Base-by-base conservation (phyloP, 2,113 vertebrate species). In the Chloropsis cyanopogon region DNA sequence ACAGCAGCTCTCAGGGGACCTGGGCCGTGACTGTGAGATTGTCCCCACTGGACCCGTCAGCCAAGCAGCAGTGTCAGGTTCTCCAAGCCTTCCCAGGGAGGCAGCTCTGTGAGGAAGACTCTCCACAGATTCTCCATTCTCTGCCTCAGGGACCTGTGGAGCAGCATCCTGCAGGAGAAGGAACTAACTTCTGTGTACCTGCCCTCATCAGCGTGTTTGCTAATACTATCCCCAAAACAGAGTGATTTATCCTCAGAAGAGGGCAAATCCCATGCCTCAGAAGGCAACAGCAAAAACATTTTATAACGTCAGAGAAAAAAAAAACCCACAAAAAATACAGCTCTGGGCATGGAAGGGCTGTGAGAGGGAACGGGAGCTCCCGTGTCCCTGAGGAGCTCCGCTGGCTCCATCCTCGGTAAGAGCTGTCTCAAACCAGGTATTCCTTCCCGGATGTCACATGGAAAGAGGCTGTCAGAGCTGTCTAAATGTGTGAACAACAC, bases 401-500 rank as follows among this genome's bases (percentile, higher is more conserved):
- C 52, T 47, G 65, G 65, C 92, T 91, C 78, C 42, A 59, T 41
- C 75, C 92, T 66, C 11, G 7, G 35, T 3, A 3, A 59, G 60
- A 94, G 82, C 54, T 76, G 50, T 19, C 82, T 84, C 86, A 60
- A 92, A 93, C 59, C 79, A 69, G 71, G 91, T 26, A 66, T 79
- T 82, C 29, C 59, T 50, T 29, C 39, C 88, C 9, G 71, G 70
- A n/a, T 90, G 88, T 86, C 13, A 19, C 91, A 82, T 28, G 42
- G 93, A 75, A 88, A 66, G 83, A 42, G 49, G 46, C 82, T 66
- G 88, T 73, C 86, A 81, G 93, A 56, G 75, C 78, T 76, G 54
- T 88, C 94, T 79, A 18, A 29, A 92, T 77, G 79, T 94, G 92
- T 95, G 91, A 77, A 86, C 90, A 95, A 94, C 93, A 92, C 85